Evolutionary conservation across 1,140 invertebrate species (phyloP), one percentile per base, ranked within the genome.

Genomic region (Zaprionus capensis): DNA sequence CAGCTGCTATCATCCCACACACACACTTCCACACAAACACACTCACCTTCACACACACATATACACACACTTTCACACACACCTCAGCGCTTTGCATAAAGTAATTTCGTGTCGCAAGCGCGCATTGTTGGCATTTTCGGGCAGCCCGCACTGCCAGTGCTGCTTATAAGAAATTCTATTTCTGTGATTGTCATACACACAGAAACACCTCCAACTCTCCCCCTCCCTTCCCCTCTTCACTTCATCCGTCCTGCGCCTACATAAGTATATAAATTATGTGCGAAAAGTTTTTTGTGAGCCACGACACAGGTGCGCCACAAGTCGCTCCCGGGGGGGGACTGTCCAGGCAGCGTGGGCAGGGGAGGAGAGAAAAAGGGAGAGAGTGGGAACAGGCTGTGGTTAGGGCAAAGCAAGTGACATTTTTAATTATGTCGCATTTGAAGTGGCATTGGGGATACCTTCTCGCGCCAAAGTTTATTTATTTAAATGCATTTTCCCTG

Each of bases 91-190:
- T 79, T 76, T 68, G 68, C 73, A 72, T 72, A 79, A 79, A 79
- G 73, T 72, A 76, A 79, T 79, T 79, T 79, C 67, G 63, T 64
- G 77, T 68, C 73, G 67, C 77, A 72, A 64, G 64, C 77, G 73
- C 67, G 74, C 64, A 76, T 79, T 76, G 73, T 72, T 76, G 77
- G 68, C 62, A 76, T 76, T 76, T 67, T 76, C 58, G 58, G 44
- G 12, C 20, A 41, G 12, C 24, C 34, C 57, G 17, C 31, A 41
- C 20, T 12, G 5, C 56, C 24, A 24, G 41, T 1, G 17, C 46
- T 71, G 67, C 72, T 79, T 76, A 75, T 79, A 71, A 76, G 67
- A 71, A 76, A 79, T 79, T 79, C 73, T 78, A 79, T 72, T 76
- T 72, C 77, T 79, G 68, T 76, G 77, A 79, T 79, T 79, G 77